Evolutionary conservation across 2,113 vertebrate species (phyloP), one percentile per base, ranked within the genome.

Genomic region (Phaethornis superciliosus): DNA sequence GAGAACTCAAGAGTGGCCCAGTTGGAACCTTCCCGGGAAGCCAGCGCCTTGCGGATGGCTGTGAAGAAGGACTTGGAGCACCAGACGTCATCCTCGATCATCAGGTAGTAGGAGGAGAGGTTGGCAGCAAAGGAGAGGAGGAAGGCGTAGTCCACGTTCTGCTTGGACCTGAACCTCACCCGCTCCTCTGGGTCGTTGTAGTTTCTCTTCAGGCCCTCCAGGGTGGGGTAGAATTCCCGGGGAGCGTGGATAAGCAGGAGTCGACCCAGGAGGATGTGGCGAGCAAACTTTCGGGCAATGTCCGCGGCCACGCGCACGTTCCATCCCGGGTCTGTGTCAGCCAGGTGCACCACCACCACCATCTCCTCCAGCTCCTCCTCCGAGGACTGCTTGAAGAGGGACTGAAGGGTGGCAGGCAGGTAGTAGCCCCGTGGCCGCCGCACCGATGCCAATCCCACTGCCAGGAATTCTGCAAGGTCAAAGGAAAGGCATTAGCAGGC

Each of bases 1-100:
- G 99, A 99, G 89, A 99, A 99, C 59, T 99, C 99, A 13, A 99
- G 89, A 6, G 92, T 98, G 32, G 98, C 97, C 99, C 99, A 99
- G 33, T 60, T 94, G 7, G 74, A 63, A n/a, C 90, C 72, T 18
- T 95, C 88, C 11, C n/a, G 69, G 81, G 97, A 86, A 10, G 58
- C 58, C 26, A 98, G n/a, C 1, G 90, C 97, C 56, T 68, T 96
- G 64, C 90, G 98, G 75, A 99, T 98, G 60, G 94, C 55, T 0
- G 97, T 96, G 20, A 99, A 27, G 78, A 99, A 99, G 60, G 97
- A 97, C 76, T 94, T 98, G 24, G 98, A 78, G 0, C 97, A 98
- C 80, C 9, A 86, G 35, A 99, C 87, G 0, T 98, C 98, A 0
- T 99, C 99, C 85, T 98, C 99, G 1, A 99, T 93, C 98, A 99